phyloP scores from a whole-genome alignment of 1,140 invertebrate species.

The Megathymus violae region DNA sequence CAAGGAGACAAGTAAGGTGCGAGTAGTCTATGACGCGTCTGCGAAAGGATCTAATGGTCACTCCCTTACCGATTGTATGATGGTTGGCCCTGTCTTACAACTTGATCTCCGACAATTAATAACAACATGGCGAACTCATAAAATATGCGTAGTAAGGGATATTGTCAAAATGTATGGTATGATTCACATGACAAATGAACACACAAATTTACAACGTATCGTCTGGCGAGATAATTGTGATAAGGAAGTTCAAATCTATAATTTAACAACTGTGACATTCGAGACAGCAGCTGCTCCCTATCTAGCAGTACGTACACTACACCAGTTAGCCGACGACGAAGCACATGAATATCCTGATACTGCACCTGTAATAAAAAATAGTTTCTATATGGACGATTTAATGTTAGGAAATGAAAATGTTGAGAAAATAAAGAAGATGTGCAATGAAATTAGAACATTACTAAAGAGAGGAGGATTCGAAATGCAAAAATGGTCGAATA shows the following conservation, averaged over 20 bases:
- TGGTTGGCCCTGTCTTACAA: constrained; percentile 43
- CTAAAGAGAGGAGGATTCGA: constrained; percentile 54
- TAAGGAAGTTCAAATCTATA: constrained; percentile 42
- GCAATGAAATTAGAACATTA: constrained; percentile 13
- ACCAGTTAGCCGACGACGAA: constrained; percentile 55
- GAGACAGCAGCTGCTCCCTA: constrained; percentile 61
- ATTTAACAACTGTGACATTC: constrained; percentile 49
- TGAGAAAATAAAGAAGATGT: constrained; percentile 14
- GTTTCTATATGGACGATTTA: constrained; percentile 27
- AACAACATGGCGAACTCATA: constrained; percentile 39
- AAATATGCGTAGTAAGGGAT: constrained; percentile 41
- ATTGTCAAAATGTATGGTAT: constrained; percentile 45
- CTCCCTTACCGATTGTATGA: constrained; percentile 42
- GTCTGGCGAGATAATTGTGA: constrained; percentile 55
- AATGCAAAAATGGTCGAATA: constrained; percentile 67
- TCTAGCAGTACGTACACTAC: constrained; percentile 55
- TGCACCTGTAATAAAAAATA: constrained; percentile 43
- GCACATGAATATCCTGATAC: constrained; percentile 32
- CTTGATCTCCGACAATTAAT: constrained; percentile 42
- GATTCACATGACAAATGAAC: constrained; percentile 37
- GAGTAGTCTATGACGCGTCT: constrained; percentile 46
- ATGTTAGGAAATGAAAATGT: constrained; percentile 16
- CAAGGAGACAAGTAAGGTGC: constrained; percentile 43
- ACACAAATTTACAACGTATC: constrained; percentile 59
- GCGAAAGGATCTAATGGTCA: constrained; percentile 40